These are phyloP conservation scores for Distichodus sexfasciatus DNA, from an alignment of 2,797 vertebrate species.

Conservation along the genomic window DNA sequence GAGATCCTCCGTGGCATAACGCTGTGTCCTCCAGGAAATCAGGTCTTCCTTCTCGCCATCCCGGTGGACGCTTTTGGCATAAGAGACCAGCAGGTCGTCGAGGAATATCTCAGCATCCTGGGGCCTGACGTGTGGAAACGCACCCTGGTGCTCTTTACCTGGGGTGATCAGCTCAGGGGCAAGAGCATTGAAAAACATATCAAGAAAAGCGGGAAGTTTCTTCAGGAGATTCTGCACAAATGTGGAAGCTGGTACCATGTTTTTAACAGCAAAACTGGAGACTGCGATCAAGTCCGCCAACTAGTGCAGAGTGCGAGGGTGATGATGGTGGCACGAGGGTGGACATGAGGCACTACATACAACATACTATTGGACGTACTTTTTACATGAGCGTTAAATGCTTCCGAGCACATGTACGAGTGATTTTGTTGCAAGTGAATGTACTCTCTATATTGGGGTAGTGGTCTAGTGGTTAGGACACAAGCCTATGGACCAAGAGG, in stretches of 20 bases:
- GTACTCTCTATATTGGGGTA: too few relatives aligned
- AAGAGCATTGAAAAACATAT: conserved; percentile 45
- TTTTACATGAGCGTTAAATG: too few relatives aligned
- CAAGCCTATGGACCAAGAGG: too few relatives aligned
- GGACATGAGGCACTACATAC: too few relatives aligned
- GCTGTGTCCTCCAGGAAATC: conserved; percentile 35
- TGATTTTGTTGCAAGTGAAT: too few relatives aligned
- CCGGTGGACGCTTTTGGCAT: conserved; percentile 56
- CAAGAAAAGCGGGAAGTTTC: conserved; percentile 29
- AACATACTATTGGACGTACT: too few relatives aligned
- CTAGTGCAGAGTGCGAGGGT: conserved; percentile 51
- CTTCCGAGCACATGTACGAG: too few relatives aligned
- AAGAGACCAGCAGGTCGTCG: conserved; percentile 47
- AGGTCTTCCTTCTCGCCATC: conserved; percentile 49
- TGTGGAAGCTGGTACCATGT: conserved; percentile 51
- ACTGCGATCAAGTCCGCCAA: conserved; percentile 34
- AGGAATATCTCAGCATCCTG: conserved; percentile 46
- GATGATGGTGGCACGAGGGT: conserved; percentile 14
- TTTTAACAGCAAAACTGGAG: conserved; percentile 35
- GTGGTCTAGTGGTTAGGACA: too few relatives aligned
- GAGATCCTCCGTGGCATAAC: conserved; percentile 46
- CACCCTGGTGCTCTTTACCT: conserved; percentile 58
- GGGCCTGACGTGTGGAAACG: conserved; percentile 45
- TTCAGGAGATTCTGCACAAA: conserved; percentile 53
- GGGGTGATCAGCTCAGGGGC: conserved; percentile 48